Base-by-base conservation (phyloP, 2,113 vertebrate species). In the Trogon surrucura region DNA sequence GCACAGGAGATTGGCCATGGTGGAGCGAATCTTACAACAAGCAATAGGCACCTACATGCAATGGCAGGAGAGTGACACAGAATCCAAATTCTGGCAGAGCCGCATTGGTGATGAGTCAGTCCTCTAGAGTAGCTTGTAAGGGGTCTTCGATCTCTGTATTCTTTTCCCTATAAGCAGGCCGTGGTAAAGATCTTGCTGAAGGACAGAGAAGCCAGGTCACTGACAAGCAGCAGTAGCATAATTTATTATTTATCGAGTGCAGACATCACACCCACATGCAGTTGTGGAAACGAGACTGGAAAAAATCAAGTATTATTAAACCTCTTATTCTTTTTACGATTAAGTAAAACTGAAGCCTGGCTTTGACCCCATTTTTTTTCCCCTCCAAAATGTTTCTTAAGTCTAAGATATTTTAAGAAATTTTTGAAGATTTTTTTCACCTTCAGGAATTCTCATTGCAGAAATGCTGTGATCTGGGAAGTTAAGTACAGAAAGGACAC, bases 161-260 rank as follows among this genome's bases (percentile, higher is more conserved):
- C 2, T 73, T 94, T 73, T 73, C 47, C 27, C 21, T 47, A 11
- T 56, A 47, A 91, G 34, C 9, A 77, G n/a, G 56, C 17, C 13
- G 7, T 8, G 6, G 20, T 45, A 54, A 91, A 88, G 32, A 48
- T 50, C 60, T 36, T 78, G 45, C 65, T 85, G 32, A 25, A 54
- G 8, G 29, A 85, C 44, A 56, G 50, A 57, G 61, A 83, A 83
- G 72, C 20, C 82, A 78, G 41, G 71, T 62, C 44, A 66, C 54
- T 75, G 81, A 70, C 44, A 64, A 89, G 23, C 32, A 93, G 71
- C 6, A 69, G 14, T n/a, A 70, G 67, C 9, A 20, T 71, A 41
- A 85, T 95, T 90, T 45, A 91, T 95, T 91, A 94, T 95, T 94
- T 90, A 91, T 71, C 0, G 2, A 74, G 51, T 36, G 44, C 56